These are phyloP conservation scores for Mastigias papua DNA, from an alignment of 30 jellyfish, hydroid and myxozoan species.

Conservation along the genomic window DNA sequence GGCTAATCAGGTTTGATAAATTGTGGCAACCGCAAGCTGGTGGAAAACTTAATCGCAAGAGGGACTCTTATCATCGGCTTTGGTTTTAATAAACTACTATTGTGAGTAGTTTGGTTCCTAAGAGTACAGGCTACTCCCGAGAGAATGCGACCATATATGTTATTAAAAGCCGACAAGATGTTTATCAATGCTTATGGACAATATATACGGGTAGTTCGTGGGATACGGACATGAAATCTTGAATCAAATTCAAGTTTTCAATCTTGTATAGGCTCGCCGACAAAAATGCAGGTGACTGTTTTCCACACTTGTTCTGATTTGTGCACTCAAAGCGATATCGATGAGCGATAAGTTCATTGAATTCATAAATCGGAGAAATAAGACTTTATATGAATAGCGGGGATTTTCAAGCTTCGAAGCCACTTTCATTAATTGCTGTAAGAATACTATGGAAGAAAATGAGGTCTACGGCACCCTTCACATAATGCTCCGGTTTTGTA, in stretches of 20 bases:
- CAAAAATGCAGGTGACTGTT: constrained; percentile 4
- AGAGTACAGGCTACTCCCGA: neutral
- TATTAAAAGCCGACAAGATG: constrained; percentile 27
- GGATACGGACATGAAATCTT: neutral
- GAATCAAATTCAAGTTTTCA: constrained; percentile 6
- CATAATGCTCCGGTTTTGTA: neutral
- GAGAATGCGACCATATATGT: constrained; percentile 21
- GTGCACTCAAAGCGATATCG: neutral
- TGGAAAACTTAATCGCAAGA: constrained; percentile 31
- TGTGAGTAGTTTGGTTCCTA: constrained; percentile 2
- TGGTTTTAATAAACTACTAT: constrained; percentile 14
- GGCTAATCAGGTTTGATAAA: constrained; percentile 41
- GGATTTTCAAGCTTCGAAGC: neutral
- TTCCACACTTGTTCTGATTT: neutral
- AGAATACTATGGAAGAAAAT: neutral
- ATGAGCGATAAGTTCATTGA: neutral
- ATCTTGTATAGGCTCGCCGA: neutral
- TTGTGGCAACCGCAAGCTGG: constrained; percentile 52
- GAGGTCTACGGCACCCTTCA: neutral
- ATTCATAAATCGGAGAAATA: neutral
- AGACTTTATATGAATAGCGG: neutral
- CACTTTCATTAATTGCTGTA: neutral
- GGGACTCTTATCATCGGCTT: neutral
- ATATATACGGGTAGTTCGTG: constrained; percentile 18
- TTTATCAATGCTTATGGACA: constrained; percentile 14